Evolutionary conservation across 2,888 invertebrate genomes (phyloP).

Genomic region (Andrena minutula): DNA sequence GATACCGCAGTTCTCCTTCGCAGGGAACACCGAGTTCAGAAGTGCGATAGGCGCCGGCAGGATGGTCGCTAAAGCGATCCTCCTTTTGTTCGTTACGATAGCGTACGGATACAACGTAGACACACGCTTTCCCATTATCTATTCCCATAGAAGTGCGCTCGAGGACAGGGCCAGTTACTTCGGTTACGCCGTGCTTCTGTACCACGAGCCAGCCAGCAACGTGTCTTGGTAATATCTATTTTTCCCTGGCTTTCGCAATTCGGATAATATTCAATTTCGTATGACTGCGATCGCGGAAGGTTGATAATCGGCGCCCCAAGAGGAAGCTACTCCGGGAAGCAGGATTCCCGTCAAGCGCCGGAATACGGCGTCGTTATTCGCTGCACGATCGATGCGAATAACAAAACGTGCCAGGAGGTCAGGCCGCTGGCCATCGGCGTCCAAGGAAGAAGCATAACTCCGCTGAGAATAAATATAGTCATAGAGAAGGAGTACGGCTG

Average conservation of each 20-base stretch:
- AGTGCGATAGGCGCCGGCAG: not conserved
- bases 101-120: slow-evolving; percentile 74
- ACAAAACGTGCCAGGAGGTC: slow-evolving; percentile 54
- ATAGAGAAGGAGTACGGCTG: slow-evolving; percentile 84
- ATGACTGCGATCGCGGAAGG: slow-evolving; percentile 76
- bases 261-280: slow-evolving; percentile 4
- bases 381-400: slow-evolving; percentile 77
- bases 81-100: slow-evolving; percentile 23
- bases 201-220: slow-evolving; percentile 36
- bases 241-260: not conserved
- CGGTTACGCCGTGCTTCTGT: slow-evolving; percentile 74
- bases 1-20: slow-evolving; percentile 9
- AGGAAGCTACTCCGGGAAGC: slow-evolving; percentile 84
- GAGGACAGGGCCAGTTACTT: slow-evolving; percentile 61
- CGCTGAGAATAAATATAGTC: slow-evolving; percentile 40
- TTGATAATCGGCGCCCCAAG: slow-evolving; percentile 86
- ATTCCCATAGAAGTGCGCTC: slow-evolving; percentile 20
- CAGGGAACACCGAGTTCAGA: not conserved
- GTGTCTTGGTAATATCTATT: slow-evolving; percentile 56
- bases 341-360: slow-evolving; percentile 73
- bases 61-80: slow-evolving; percentile 30
- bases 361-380: slow-evolving; percentile 87
- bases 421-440: slow-evolving; percentile 52
- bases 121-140: slow-evolving; percentile 58
- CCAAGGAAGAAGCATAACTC: slow-evolving; percentile 47